Evolutionary conservation across 2,888 invertebrate genomes (phyloP).

Genomic region (Cybosia mesomella): DNA sequence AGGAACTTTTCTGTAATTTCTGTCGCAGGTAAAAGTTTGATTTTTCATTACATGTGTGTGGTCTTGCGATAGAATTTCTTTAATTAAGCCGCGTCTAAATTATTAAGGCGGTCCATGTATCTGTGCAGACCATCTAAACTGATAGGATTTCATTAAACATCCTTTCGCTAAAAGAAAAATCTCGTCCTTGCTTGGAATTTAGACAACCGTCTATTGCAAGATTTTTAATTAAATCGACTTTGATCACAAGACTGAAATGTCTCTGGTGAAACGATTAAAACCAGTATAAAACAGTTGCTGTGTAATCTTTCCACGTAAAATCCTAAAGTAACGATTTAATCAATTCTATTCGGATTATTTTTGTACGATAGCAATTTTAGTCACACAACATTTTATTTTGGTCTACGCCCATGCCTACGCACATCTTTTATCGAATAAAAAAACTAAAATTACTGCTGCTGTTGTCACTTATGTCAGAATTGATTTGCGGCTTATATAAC

Average conservation of each 20-base stretch:
- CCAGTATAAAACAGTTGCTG: slow-evolving; percentile 72
- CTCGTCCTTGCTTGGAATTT: slow-evolving; percentile 76
- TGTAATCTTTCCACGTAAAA: slow-evolving; percentile 65
- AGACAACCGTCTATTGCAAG: slow-evolving; percentile 80
- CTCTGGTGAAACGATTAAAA: slow-evolving; percentile 79
- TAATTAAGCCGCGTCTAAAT: slow-evolving; percentile 22
- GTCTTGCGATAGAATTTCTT: neutral
- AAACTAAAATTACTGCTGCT: too few relatives aligned
- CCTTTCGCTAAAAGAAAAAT: slow-evolving; percentile 70
- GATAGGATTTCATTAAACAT: slow-evolving; percentile 76
- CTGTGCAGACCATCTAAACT: slow-evolving; percentile 56
- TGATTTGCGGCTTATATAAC: too few relatives aligned
- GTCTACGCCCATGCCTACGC: neutral
- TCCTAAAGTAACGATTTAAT: slow-evolving; percentile 56
- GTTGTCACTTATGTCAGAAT: too few relatives aligned
- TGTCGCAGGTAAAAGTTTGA: neutral
- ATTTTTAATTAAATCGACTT: slow-evolving; percentile 84
- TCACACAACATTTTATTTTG: neutral
- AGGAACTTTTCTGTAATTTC: neutral
- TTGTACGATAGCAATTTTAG: slow-evolving; percentile 34
- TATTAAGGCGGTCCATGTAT: slow-evolving; percentile 35
- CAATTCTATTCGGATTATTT: slow-evolving; percentile 38
- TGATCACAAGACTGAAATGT: slow-evolving; percentile 81
- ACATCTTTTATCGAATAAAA: neutral
- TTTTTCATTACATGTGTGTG: neutral